phyloP scores from a whole-genome alignment of 2,797 vertebrate species.

The Enteromius trimaculatus region DNA sequence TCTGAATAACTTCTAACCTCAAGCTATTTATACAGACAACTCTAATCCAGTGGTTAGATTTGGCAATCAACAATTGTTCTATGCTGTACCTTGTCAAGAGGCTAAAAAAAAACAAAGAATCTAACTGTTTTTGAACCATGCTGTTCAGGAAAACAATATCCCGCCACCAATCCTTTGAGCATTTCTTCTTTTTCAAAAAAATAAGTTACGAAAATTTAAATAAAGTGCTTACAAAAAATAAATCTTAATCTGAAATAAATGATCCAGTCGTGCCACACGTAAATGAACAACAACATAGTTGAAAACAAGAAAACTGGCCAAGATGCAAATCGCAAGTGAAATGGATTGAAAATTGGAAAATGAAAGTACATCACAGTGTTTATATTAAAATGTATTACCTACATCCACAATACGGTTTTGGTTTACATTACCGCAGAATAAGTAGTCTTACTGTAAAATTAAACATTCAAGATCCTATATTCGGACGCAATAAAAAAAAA shows the following conservation, averaged over 20 bases:
- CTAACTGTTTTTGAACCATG: not conserved
- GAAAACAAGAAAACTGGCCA: not conserved
- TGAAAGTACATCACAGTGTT: constrained; percentile 34
- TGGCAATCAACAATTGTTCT: not conserved
- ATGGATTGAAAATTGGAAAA: not conserved
- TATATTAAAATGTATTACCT: constrained; percentile 23
- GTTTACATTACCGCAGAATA: constrained; percentile 1
- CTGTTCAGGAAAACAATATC: constrained; percentile 18
- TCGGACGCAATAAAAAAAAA: not conserved
- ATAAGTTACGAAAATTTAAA: constrained; percentile 58
- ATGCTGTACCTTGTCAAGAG: not conserved
- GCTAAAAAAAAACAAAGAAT: not conserved
- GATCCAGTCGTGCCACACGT: not conserved
- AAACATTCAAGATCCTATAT: constrained; percentile 28
- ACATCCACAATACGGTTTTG: constrained; percentile 17
- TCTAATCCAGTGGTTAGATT: not conserved
- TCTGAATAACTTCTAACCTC: not conserved
- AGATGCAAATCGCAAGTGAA: constrained; percentile 5
- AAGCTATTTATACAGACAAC: not conserved
- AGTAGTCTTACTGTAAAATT: not conserved
- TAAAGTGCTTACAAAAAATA: constrained; percentile 64
- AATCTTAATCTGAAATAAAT: not conserved
- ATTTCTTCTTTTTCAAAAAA: constrained; percentile 44
- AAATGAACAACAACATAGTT: constrained; percentile 1
- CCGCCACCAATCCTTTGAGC: constrained; percentile 14